These are phyloP conservation scores for Synanthedon vespiformis DNA, from an alignment of 2,888 invertebrate species.

Conservation along the genomic window DNA sequence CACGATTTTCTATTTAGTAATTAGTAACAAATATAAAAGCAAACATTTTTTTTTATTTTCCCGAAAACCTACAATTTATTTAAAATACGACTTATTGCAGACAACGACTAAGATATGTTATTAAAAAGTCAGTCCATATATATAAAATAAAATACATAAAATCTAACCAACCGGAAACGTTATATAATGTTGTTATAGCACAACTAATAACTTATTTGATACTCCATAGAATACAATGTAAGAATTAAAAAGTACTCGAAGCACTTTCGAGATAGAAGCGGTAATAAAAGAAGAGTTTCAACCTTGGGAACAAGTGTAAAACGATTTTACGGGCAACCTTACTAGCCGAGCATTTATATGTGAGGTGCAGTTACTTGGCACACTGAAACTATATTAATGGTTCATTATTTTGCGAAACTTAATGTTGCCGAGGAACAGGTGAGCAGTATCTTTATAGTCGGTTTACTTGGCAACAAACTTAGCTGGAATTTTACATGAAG, in stretches of 20 bases:
- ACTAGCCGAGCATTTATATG: slow-evolving; percentile 5
- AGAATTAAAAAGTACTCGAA: not conserved
- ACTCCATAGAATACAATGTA: not conserved
- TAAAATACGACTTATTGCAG: too few relatives aligned
- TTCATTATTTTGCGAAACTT: slow-evolving; percentile 18
- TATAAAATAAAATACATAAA: too few relatives aligned
- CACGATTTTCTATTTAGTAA: too few relatives aligned
- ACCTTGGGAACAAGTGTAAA: slow-evolving; percentile 1
- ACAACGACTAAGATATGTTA: too few relatives aligned
- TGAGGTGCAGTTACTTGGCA: slow-evolving; percentile 15
- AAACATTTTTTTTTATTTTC: too few relatives aligned
- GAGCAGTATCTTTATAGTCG: slow-evolving; percentile 10
- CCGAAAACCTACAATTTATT: too few relatives aligned
- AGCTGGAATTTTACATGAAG: not conserved
- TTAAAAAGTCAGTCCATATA: too few relatives aligned
- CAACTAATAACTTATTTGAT: too few relatives aligned
- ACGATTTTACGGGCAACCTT: slow-evolving; percentile 3
- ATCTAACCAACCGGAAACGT: too few relatives aligned
- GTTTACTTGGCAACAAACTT: slow-evolving; percentile 1
- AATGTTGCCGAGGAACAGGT: slow-evolving; percentile 12
- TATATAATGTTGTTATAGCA: too few relatives aligned
- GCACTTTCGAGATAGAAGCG: not conserved
- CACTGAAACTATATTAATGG: slow-evolving; percentile 15
- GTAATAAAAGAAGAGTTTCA: not conserved
- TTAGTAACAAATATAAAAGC: too few relatives aligned